Evolutionary conservation across 1,140 invertebrate species (phyloP).

Genomic region (Drosophila leontia): DNA sequence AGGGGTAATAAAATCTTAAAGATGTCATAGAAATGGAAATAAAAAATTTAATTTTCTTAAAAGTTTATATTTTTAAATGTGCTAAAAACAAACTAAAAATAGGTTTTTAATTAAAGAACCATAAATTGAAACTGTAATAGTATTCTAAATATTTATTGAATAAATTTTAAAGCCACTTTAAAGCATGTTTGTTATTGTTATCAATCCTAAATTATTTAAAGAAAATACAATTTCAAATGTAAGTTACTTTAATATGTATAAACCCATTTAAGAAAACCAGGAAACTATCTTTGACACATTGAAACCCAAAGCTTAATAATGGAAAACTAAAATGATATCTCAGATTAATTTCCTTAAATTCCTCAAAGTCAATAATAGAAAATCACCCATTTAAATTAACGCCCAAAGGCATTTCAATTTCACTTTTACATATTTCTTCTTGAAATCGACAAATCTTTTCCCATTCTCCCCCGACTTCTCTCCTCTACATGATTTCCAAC

Average conservation of each 20-base stretch:
- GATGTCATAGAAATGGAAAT: background rate
- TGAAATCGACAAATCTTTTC: constrained; percentile 37
- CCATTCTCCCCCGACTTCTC: constrained; percentile 1
- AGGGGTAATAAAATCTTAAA: background rate
- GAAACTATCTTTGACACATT: background rate
- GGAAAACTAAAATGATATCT: background rate
- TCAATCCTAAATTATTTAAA: too few relatives aligned
- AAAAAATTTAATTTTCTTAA: background rate
- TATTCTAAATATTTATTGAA: background rate
- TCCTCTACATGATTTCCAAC: constrained; percentile 14
- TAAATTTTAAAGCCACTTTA: too few relatives aligned
- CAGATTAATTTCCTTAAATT: constrained; percentile 2
- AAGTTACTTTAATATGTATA: background rate
- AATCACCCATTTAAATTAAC: constrained; percentile 3
- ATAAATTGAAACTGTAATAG: background rate
- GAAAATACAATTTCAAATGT: too few relatives aligned
- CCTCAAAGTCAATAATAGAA: constrained; percentile 11
- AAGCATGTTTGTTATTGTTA: too few relatives aligned
- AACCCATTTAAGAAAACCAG: background rate
- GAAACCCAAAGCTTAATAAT: background rate
- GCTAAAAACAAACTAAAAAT: background rate
- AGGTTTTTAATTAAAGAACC: background rate
- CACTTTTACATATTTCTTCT: constrained; percentile 5
- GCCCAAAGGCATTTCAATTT: constrained; percentile 11
- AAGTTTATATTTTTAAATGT: background rate